Evolutionary conservation across 2,113 vertebrate genomes (phyloP), one percentile per base, ranked within the genome.

Genomic region (Elanus axillaris): DNA sequence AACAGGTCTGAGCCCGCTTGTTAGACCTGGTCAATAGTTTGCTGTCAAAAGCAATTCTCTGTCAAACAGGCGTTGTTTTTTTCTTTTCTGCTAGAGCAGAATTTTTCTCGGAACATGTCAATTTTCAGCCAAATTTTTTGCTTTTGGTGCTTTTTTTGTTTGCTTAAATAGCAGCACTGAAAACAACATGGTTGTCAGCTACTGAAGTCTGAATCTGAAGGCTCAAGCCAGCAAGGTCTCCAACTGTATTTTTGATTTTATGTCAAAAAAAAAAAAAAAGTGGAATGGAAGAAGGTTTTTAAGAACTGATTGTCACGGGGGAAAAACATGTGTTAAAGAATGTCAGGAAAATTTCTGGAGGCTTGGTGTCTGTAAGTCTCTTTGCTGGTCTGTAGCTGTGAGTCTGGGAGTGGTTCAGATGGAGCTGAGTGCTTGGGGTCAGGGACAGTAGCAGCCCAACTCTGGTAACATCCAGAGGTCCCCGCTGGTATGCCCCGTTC

Each of bases 21-120:
- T 94, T 97, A 96, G 97, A 84, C 80, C 62, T 69, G 81, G 89
- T 97, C 96, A 91, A 95, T 96, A 97, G 86, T 85, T 94, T 82
- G 58, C 86, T 95, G 93, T 95, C 93, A 90, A 72, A 94, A 91
- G 32, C 71, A 86, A 97, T 96, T 91, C 62, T 93, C 69, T 91
- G 56, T 94, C 89, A 93, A 89, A 77, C 26, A 73, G 62, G 25
- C 1, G 0, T 27, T 62, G 43, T 8, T 55, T 72, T 72, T 53
- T 58, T 9, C 45, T 78, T 69, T 78, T 58, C 62, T 88, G 74
- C 75, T 52, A 88, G 55, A 87, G 56, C 14, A 75, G 86, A 92
- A 67, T 88, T 95, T 82, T 94, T 86, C 91, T 86, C 6, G 0
- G 78, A 96, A 96, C 40, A 9, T 88, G 91, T 92, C 75, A 88